Conservation (phyloP, 1,140 invertebrate species). For the Bombus terrestris region DNA sequence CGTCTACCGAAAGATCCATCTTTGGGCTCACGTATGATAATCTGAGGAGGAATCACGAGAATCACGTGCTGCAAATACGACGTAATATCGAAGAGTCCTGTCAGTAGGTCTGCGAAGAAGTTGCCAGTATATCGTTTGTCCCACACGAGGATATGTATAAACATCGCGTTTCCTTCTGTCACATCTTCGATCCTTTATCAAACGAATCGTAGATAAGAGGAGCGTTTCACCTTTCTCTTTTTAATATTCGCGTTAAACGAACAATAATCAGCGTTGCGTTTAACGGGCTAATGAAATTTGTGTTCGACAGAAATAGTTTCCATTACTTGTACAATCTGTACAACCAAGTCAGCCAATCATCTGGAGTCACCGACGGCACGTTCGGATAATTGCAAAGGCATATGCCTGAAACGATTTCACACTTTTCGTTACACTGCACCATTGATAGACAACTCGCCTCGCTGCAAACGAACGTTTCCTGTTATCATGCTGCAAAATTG, state of each 20-base stretch:
- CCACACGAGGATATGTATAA: slow-evolving; percentile 84
- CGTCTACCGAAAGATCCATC: neutral
- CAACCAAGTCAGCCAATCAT: slow-evolving; percentile 83
- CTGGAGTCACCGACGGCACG: slow-evolving; percentile 80
- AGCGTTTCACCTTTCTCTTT: neutral
- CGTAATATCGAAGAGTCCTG: slow-evolving; percentile 82
- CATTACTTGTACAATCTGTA: slow-evolving; percentile 82
- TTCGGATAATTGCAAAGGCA: slow-evolving; percentile 83
- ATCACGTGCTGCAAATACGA: slow-evolving; percentile 81
- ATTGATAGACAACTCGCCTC: slow-evolving; percentile 78
- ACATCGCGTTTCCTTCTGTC: slow-evolving; percentile 82
- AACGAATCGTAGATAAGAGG: neutral
- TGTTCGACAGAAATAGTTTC: neutral
- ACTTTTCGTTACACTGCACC: slow-evolving; percentile 78
- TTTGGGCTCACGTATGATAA: slow-evolving; percentile 71
- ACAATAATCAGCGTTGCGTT: neutral
- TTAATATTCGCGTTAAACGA: neutral
- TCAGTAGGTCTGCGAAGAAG: slow-evolving; percentile 82
- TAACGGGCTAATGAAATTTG: neutral
- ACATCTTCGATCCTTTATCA: slow-evolving; percentile 71
- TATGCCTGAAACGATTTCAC: slow-evolving; percentile 80
- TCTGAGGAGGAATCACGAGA: slow-evolving; percentile 81
- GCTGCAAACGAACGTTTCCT: slow-evolving; percentile 72
- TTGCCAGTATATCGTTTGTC: slow-evolving; percentile 78
- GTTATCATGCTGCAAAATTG: neutral